Base-by-base conservation (phyloP, 2,888 invertebrate genomes). In the Dione vanillae region DNA sequence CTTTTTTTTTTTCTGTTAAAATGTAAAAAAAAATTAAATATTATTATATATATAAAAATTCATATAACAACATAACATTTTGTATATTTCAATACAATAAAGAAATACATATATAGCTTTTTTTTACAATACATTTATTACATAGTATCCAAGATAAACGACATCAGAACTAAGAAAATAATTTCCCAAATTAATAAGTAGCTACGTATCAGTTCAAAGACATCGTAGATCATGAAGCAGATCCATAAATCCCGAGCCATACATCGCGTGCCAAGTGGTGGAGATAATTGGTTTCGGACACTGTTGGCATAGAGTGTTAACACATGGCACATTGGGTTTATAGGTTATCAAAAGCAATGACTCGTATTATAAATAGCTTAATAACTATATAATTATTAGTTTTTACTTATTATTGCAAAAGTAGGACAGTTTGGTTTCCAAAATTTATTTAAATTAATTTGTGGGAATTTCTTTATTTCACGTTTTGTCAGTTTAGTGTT, bases 201-300 rank as follows among this genome's bases (percentile, higher is more conserved):
- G 16, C n/a, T 16, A 51, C 16, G 37, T 43, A 27, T 3, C 37
- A 16, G 45, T 45, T 62, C 68, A 64, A 62, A 56, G 54, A 69
- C 54, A 64, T 64, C 54, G 37, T 69, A 69, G 62, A 69, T 69
- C 62, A 69, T 27, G 40, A 9, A 35, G 54, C 40, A 65, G 52
- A 73, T 74, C 72, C 76, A 77, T 77, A 78, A 78, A 78, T 76
- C 75, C 37, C 65, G 70, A 70, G 69, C 81, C 83, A 82, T 84
- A 84, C 80, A 85, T 85, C 79, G 82, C 81, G 82, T 79, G 82
- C 80, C 85, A 85, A 83, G 83, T 84, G 83, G 83, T 82, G 86
- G 82, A 82, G 85, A 84, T 88, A 87, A 89, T 88, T 87, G 88
- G 85, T 85, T 86, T 85, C 80, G 83, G 82, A 80, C 79, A 79